Evolutionary conservation across 2,113 vertebrate genomes (phyloP).

Genomic region (Xenus cinereus): DNA sequence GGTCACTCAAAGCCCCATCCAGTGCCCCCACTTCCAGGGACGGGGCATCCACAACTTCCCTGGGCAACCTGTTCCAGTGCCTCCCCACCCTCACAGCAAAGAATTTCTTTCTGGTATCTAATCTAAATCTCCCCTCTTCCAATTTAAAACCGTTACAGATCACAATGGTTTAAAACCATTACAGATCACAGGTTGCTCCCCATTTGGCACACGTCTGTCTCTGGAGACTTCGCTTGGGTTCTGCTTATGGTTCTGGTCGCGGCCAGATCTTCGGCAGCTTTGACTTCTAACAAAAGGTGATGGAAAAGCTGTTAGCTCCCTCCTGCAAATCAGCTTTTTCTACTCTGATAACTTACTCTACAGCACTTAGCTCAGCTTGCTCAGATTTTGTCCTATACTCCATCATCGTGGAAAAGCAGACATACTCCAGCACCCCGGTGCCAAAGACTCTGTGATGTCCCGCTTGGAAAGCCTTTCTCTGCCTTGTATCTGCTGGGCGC

Average conservation of each 20-base stretch:
- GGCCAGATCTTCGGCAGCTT: background rate
- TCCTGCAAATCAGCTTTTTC: background rate
- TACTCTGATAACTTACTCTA: background rate
- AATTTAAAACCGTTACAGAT: too few species aligned
- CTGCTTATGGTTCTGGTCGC: background rate
- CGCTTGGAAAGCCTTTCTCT: background rate
- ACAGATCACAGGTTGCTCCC: background rate
- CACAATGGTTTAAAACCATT: too few species aligned
- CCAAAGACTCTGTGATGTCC: background rate
- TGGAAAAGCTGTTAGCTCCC: background rate
- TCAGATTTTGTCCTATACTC: background rate
- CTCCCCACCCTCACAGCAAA: too few species aligned
- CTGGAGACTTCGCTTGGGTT: background rate
- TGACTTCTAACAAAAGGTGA: background rate
- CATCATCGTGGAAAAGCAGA: background rate
- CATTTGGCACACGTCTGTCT: background rate
- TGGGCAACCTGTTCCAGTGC: too few species aligned
- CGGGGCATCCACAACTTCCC: too few species aligned
- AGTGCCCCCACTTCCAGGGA: too few species aligned
- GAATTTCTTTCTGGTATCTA: too few species aligned
- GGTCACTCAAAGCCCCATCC: too few species aligned
- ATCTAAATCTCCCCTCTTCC: too few species aligned
- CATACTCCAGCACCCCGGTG: background rate
- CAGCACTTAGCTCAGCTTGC: background rate
- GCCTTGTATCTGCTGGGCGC: background rate